Percentiles rank a stretch among this genome's conserved stretches.
Evolutionary conservation across 2,797 vertebrate genomes (phyloP).

Genomic region (Centropyge bicolor): DNA sequence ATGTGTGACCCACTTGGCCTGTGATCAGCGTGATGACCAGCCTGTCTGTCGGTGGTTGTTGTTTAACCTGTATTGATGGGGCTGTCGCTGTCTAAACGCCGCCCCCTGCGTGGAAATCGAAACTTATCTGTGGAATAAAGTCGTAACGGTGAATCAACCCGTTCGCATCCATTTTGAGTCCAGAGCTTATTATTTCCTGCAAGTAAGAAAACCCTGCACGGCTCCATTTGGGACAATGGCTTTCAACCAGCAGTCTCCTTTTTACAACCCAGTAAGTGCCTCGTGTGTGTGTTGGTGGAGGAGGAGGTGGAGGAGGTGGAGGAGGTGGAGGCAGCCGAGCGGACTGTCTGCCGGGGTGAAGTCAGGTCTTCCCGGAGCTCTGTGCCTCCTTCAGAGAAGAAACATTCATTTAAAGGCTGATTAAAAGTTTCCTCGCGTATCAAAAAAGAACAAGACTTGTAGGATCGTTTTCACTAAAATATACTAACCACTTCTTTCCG

Average conservation of each 20-base stretch:
- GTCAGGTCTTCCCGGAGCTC: no score
- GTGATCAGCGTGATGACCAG: neutral
- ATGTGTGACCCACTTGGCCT: neutral
- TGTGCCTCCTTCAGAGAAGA: no score
- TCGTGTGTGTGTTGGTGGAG: no score
- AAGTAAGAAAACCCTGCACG: neutral
- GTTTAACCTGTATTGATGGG: neutral
- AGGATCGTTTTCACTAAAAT: no score
- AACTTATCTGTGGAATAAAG: neutral
- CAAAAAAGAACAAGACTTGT: no score
- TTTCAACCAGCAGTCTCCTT: conserved; percentile 75
- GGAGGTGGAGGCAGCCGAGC: no score
- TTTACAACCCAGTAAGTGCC: conserved; percentile 80
- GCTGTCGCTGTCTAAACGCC: neutral
- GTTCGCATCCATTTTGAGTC: neutral
- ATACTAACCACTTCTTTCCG: no score
- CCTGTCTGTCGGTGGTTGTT: no score
- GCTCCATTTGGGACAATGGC: conserved; percentile 58
- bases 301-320: no score
- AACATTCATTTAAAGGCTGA: no score
- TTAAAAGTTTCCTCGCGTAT: no score
- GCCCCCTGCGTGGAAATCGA: conserved; percentile 11
- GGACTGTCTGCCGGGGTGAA: no score
- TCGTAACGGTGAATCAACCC: rapidly evolving
- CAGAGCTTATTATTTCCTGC: neutral